Conservation (phyloP, 2,113 vertebrate genomes). For the Salvelinus alpinus region DNA sequence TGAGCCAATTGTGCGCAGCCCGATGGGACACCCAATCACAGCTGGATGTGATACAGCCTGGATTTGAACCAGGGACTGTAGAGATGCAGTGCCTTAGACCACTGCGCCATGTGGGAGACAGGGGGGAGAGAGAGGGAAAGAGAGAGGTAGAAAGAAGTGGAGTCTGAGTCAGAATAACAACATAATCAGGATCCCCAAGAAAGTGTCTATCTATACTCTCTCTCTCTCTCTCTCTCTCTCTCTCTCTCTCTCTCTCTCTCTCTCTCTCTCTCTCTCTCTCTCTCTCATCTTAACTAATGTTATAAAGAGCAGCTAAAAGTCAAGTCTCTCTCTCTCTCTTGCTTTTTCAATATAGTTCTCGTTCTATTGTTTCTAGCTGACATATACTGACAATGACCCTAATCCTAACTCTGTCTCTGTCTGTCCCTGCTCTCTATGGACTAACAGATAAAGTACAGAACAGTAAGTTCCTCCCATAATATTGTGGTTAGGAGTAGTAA, state of each 20-base stretch:
- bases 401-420: neutral
- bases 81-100: too few species aligned
- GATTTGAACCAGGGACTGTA: too few species aligned
- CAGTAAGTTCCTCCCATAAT: slow-evolving; percentile 60
- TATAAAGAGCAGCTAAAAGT: too few species aligned
- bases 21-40: too few species aligned
- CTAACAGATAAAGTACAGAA: slow-evolving; percentile 60
- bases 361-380: neutral
- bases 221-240: too few species aligned
- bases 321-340: neutral
- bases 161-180: slow-evolving; percentile 30
- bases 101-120: neutral
- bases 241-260: too few species aligned
- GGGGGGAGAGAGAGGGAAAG: neutral
- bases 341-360: neutral
- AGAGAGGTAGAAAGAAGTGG: slow-evolving; percentile 12
- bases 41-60: too few species aligned
- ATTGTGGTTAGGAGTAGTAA: too few species aligned
- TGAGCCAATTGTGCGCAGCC: too few species aligned
- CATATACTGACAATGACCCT: neutral
- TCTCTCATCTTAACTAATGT: too few species aligned
- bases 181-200: neutral
- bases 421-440: slow-evolving; percentile 47
- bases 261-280: too few species aligned
- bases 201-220: too few species aligned